phyloP scores from a whole-genome alignment of 2,797 vertebrate genomes.

The Ctenopoma kingsleyae region DNA sequence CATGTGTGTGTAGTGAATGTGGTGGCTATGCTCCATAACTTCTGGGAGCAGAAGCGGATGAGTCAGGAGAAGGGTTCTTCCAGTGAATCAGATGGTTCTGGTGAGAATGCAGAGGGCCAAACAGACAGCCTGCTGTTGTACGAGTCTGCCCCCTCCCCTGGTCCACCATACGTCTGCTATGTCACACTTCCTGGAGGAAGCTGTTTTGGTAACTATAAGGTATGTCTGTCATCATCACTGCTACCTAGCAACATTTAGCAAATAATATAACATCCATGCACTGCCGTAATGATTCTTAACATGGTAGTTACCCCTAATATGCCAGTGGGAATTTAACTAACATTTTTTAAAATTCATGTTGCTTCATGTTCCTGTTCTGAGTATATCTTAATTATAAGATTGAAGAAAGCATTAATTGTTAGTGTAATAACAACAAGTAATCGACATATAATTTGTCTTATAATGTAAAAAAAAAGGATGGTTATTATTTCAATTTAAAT shows the following conservation, averaged over 20 bases:
- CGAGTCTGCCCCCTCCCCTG: conserved; percentile 87
- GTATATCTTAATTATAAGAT: not conserved
- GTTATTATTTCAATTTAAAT: not conserved
- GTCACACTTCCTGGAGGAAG: conserved; percentile 94
- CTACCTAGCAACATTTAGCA: not conserved
- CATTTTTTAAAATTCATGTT: not conserved
- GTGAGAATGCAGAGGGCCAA: conserved; percentile 72
- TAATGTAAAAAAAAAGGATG: not conserved
- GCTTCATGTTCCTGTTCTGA: not conserved
- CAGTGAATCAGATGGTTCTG: conserved; percentile 79
- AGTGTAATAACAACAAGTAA: not conserved
- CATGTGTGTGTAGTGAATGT: conserved; percentile 88
- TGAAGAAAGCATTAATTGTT: not conserved
- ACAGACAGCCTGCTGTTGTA: conserved; percentile 88
- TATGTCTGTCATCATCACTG: conserved; percentile 40
- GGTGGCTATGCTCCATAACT: conserved; percentile 91
- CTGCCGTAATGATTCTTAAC: not conserved
- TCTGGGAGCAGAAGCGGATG: conserved; percentile 92
- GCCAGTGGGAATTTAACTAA: not conserved
- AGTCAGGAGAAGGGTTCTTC: conserved; percentile 65
- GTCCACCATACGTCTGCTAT: conserved; percentile 90
- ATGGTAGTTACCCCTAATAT: not conserved
- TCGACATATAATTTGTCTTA: not conserved
- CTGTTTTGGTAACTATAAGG: conserved; percentile 95
- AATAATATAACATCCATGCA: not conserved